Conservation (phyloP, 1,140 invertebrate species). For the Bombus superbus region DNA sequence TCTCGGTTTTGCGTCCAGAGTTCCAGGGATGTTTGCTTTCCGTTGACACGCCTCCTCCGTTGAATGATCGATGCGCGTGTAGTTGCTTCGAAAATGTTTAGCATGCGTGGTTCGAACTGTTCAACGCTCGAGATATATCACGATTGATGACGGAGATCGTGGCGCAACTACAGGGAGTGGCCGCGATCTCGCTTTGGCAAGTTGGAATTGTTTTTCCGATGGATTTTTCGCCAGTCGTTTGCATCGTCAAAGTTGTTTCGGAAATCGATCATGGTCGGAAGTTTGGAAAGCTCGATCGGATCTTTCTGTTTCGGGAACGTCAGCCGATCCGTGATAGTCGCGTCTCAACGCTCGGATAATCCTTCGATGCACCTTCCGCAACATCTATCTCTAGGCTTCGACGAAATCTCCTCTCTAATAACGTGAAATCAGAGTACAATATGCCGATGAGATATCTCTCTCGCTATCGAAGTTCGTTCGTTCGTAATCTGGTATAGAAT, state of each 20-base stretch:
- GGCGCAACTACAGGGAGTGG: not conserved
- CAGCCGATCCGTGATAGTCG: not conserved
- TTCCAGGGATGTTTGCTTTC: not conserved
- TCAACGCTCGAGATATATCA: slow-evolving; percentile 5
- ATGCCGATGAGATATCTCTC: not conserved
- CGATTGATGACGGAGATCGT: not conserved
- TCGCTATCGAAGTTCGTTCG: not conserved
- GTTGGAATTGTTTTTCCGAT: not conserved
- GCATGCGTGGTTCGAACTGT: not conserved
- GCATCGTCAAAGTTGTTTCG: not conserved
- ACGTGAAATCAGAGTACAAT: not conserved
- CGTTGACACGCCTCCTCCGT: not conserved
- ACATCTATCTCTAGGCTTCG: not conserved
- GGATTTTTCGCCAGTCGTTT: not conserved
- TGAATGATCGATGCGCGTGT: slow-evolving; percentile 22
- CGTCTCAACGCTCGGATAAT: not conserved
- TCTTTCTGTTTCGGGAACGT: not conserved
- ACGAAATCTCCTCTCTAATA: not conserved
- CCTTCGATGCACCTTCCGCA: not conserved
- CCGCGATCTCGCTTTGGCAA: not conserved
- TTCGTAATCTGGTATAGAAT: not conserved
- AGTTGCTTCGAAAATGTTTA: slow-evolving; percentile 3
- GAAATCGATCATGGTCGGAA: not conserved
- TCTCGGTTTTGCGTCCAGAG: not conserved
- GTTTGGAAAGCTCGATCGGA: not conserved